These are phyloP conservation scores for Heliconius nattereri DNA, from an alignment of 1,140 invertebrate species.

Conservation along the genomic window DNA sequence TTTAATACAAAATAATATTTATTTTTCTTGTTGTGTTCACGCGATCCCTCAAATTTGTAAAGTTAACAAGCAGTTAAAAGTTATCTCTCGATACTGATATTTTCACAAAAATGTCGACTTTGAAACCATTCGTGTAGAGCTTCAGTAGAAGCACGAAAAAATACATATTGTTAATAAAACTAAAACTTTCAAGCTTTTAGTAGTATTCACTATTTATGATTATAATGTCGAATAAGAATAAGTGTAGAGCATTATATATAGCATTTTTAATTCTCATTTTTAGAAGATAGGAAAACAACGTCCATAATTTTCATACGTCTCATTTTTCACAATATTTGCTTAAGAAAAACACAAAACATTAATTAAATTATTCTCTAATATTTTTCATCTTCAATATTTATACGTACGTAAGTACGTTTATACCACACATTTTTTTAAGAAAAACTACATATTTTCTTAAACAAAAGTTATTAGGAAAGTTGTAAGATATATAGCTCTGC, in stretches of 20 bases:
- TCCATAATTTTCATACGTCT: too few species aligned
- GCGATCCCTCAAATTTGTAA: not conserved
- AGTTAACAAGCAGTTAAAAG: not conserved
- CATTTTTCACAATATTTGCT: not conserved
- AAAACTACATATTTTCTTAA: constrained; percentile 10
- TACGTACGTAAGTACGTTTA: not conserved
- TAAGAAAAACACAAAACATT: not conserved
- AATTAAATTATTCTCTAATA: not conserved
- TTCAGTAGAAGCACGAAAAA: too few species aligned
- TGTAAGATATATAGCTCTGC: constrained; percentile 32
- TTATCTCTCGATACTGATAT: too few species aligned
- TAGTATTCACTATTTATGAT: too few species aligned
- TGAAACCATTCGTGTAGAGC: too few species aligned
- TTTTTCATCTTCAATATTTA: not conserved
- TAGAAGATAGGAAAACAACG: too few species aligned
- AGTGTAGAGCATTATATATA: too few species aligned
- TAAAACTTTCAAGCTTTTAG: too few species aligned
- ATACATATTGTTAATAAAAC: too few species aligned
- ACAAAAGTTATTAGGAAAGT: constrained; percentile 28
- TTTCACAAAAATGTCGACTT: too few species aligned
- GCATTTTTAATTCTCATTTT: too few species aligned
- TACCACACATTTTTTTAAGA: not conserved
- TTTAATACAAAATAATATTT: not conserved
- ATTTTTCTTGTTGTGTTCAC: not conserved
- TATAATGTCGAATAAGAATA: too few species aligned